These are phyloP conservation scores for Drosophila paranaensis DNA, from an alignment of 2,888 invertebrate genomes.

Conservation along the genomic window DNA sequence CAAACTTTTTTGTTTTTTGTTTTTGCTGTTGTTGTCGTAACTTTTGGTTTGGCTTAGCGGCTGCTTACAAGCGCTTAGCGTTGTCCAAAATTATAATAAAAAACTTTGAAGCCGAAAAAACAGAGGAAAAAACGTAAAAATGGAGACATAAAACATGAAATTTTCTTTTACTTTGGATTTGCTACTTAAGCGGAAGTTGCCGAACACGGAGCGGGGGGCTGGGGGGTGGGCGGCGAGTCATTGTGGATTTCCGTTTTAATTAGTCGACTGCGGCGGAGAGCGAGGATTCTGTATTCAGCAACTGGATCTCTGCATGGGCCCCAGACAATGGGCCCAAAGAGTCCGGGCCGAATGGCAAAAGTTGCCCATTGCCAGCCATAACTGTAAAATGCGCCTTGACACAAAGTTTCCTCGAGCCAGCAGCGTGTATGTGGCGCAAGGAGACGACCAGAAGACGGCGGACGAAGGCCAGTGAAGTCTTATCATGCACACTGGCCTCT, in stretches of 20 bases:
- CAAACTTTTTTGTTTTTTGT: constrained; percentile 30
- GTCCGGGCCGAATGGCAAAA: constrained; percentile 61
- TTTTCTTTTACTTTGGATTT: constrained; percentile 71
- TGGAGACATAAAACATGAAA: constrained; percentile 68
- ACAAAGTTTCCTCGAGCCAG: constrained; percentile 62
- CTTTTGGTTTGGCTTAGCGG: constrained; percentile 57
- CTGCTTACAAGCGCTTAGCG: constrained; percentile 71
- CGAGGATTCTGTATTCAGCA: constrained; percentile 54
- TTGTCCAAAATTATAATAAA: constrained; percentile 65
- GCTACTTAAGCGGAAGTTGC: constrained; percentile 71
- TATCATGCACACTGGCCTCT: constrained; percentile 39
- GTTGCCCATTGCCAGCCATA: constrained; percentile 73
- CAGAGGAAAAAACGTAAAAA: constrained; percentile 31
- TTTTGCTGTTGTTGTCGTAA: background rate
- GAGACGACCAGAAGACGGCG: background rate
- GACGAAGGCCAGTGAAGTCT: constrained; percentile 21
- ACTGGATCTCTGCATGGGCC: constrained; percentile 47
- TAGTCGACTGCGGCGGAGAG: constrained; percentile 64
- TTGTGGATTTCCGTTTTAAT: constrained; percentile 80
- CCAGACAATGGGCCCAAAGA: constrained; percentile 55
- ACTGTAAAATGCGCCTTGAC: constrained; percentile 78
- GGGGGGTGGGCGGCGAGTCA: constrained; percentile 36
- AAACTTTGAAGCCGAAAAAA: constrained; percentile 41
- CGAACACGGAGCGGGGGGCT: background rate
- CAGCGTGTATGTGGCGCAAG: constrained; percentile 5